Evolutionary conservation across 2,888 invertebrate species (phyloP), one percentile per base, ranked within the genome.

Genomic region (Nematopogon swammerdamellus): DNA sequence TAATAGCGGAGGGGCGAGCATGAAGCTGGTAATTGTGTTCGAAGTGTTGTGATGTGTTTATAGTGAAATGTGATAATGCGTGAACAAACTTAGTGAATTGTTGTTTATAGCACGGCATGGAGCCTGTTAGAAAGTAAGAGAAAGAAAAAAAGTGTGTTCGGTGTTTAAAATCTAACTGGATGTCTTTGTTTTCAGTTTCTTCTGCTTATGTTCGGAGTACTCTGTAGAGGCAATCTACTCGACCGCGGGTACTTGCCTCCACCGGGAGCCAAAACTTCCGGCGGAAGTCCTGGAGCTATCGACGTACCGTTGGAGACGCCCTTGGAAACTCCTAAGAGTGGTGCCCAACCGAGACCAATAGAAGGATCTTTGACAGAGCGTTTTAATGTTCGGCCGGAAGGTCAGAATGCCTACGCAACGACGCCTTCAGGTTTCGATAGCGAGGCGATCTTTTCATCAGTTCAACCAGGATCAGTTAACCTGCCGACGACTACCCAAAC

Each of bases 161-260:
- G n/a, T n/a, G n/a, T n/a, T n/a, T n/a, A n/a, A n/a, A n/a, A n/a
- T n/a, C n/a, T n/a, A n/a, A n/a, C n/a, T n/a, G n/a, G n/a, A n/a
- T n/a, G n/a, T n/a, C n/a, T n/a, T n/a, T n/a, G n/a, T 45, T 70
- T 71, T 44, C 68, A 76, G 75, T 51, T 74, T 20, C 30, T 68
- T n/a, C 51, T 52, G 55, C 30, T 68, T 49, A 61, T 64, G 56
- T 58, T 70, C 49, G 60, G 56, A 16, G 56, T 58, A 17, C 55
- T 44, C 14, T 4, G 19, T n/a, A 20, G 36, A 25, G 47, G 65
- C 2, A 72, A 72, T 20, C 73, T 73, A 54, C 53, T 75, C 19
- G 68, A 72, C 49, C 60, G 68, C 45, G 63, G 60, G 1, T 76
- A 75, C 45, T 63, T 75, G 30, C 75, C 76, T 49, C 75, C 76